These are phyloP conservation scores for Lasioglossum albipes DNA, from an alignment of 1,140 invertebrate genomes.

Conservation along the genomic window DNA sequence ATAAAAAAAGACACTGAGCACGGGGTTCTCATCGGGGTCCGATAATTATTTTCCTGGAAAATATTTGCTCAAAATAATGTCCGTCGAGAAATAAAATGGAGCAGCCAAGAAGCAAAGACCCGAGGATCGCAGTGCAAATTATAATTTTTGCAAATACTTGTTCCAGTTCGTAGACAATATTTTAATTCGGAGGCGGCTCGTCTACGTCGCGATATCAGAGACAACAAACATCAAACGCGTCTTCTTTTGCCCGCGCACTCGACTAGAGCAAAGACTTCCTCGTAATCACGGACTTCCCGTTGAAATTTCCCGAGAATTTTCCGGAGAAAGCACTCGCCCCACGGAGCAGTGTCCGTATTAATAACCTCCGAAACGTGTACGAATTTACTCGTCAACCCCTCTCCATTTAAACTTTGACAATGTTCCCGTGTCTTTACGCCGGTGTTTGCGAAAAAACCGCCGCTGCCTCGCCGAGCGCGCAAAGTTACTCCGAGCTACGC, in stretches of 20 bases:
- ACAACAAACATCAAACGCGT: background rate
- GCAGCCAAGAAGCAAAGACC: too few species aligned
- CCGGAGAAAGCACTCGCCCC: background rate
- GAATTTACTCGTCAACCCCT: conserved; percentile 7
- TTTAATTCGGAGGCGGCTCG: too few species aligned
- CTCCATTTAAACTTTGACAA: conserved; percentile 28
- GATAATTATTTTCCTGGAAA: too few species aligned
- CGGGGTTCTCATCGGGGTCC: too few species aligned
- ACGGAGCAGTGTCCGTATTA: background rate
- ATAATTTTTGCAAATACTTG: too few species aligned
- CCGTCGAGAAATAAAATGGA: too few species aligned
- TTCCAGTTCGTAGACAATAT: too few species aligned
- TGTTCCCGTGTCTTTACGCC: background rate
- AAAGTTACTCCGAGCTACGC: background rate
- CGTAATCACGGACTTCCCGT: background rate
- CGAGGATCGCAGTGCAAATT: too few species aligned
- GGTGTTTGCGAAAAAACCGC: conserved; percentile 18
- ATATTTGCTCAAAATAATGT: too few species aligned
- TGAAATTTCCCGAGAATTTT: background rate
- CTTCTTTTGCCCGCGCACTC: background rate
- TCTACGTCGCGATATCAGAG: too few species aligned
- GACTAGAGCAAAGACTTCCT: background rate
- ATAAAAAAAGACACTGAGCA: too few species aligned
- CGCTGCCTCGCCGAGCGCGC: background rate
- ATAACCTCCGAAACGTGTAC: conserved; percentile 10